phyloP scores from a whole-genome alignment of 2,797 vertebrate genomes.

The Sebastes trivittatus region DNA sequence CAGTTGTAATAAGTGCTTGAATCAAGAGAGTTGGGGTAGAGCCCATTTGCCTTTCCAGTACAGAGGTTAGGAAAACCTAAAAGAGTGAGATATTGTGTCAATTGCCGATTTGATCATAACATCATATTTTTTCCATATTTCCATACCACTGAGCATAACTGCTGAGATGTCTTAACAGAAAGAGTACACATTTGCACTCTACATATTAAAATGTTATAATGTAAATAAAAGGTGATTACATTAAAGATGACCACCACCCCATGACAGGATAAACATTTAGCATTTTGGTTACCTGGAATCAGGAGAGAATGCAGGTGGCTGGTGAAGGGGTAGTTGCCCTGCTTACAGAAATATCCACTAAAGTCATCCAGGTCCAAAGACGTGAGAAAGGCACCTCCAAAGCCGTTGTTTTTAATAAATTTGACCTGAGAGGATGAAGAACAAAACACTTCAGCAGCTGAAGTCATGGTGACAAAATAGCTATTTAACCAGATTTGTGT shows the following conservation, averaged over 20 bases:
- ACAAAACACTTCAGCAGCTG: background rate
- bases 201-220: background rate
- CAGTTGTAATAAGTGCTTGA: background rate
- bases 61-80: background rate
- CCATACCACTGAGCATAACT: background rate
- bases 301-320: slow-evolving; percentile 1
- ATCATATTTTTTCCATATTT: background rate
- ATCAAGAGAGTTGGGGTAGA: background rate
- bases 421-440: slow-evolving; percentile 33
- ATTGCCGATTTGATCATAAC: background rate
- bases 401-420: slow-evolving; percentile 53
- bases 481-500: background rate
- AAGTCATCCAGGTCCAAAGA: slow-evolving; percentile 79
- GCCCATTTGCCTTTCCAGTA: background rate
- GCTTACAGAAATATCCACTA: slow-evolving; percentile 68
- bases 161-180: background rate
- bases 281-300: background rate
- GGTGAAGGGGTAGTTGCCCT: slow-evolving; percentile 61
- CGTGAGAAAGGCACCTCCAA: slow-evolving; percentile 78
- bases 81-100: background rate
- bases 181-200: background rate
- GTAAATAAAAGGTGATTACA: background rate
- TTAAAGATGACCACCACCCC: background rate
- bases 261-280: background rate
- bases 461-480: background rate